Evolutionary conservation across 2,797 vertebrate species (phyloP).

Genomic region (Alca torda): DNA sequence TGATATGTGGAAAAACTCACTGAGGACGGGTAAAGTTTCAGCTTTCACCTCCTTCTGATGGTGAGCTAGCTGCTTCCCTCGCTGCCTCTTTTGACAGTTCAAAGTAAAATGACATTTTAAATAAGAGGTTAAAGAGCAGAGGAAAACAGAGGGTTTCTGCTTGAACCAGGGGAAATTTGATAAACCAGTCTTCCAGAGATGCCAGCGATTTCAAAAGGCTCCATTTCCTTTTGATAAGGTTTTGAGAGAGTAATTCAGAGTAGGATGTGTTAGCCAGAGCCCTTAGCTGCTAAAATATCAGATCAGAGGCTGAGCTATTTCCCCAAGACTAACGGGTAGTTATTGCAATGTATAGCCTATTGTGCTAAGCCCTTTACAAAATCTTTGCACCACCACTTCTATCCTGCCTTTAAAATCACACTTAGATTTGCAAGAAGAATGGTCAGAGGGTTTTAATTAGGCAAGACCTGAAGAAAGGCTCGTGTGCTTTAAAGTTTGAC

Average conservation of each 20-base stretch:
- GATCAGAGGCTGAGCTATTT: slow-evolving; percentile 64
- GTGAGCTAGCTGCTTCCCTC: slow-evolving; percentile 56
- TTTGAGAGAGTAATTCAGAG: slow-evolving; percentile 63
- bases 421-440: background rate
- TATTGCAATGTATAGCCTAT: slow-evolving; percentile 31
- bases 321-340: slow-evolving; percentile 39
- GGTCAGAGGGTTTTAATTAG: background rate
- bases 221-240: slow-evolving; percentile 70
- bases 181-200: slow-evolving; percentile 66
- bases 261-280: slow-evolving; percentile 44
- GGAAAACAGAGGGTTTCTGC: slow-evolving; percentile 59
- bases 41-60: slow-evolving; percentile 62
- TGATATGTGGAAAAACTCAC: slow-evolving; percentile 63
- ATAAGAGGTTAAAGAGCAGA: slow-evolving; percentile 71
- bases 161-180: slow-evolving; percentile 67
- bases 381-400: background rate
- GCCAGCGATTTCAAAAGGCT: slow-evolving; percentile 64
- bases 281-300: slow-evolving; percentile 54
- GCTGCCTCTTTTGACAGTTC: slow-evolving; percentile 65
- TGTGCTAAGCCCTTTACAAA: slow-evolving; percentile 27
- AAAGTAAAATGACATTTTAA: slow-evolving; percentile 72
- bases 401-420: background rate
- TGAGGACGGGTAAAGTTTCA: slow-evolving; percentile 67
- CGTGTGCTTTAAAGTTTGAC: background rate
- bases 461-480: background rate